phyloP scores from a whole-genome alignment of 2,888 invertebrate genomes.

The Heliconius charithonia region DNA sequence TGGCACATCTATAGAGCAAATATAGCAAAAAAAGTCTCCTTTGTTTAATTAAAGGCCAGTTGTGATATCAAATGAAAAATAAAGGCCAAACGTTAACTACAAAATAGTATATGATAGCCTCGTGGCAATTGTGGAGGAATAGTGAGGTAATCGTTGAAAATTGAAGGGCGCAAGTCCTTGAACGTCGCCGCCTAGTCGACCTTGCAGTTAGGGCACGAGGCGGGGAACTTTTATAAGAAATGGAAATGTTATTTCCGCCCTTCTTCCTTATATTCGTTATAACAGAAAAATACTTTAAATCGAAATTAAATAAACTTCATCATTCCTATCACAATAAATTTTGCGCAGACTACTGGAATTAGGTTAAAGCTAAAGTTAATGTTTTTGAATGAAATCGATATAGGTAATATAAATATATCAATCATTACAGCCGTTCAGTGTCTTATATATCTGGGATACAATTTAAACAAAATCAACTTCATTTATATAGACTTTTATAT shows the following conservation, averaged over 20 bases:
- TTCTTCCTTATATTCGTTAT: neutral
- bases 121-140: slow-evolving; percentile 12
- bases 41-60: slow-evolving; percentile 1
- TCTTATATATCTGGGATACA: slow-evolving; percentile 5
- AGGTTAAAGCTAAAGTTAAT: slow-evolving; percentile 4
- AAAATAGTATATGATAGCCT: slow-evolving; percentile 4
- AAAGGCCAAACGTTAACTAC: neutral
- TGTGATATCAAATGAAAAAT: neutral
- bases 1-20: neutral
- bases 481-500: neutral
- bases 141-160: slow-evolving; percentile 26
- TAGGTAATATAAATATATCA: slow-evolving; percentile 15
- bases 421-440: slow-evolving; percentile 1
- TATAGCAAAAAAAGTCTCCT: neutral
- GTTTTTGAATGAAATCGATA: slow-evolving; percentile 10
- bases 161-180: slow-evolving; percentile 28
- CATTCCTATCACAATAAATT: slow-evolving; percentile 11
- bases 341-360: neutral
- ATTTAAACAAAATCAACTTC: slow-evolving; percentile 12
- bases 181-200: slow-evolving; percentile 25
- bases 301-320: neutral
- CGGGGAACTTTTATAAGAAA: slow-evolving; percentile 25
- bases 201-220: slow-evolving; percentile 27
- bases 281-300: slow-evolving; percentile 9
- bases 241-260: slow-evolving; percentile 23